Percentiles rank a stretch among this genome's conserved stretches.
Conservation (phyloP, 2,888 invertebrate species). For the Noctua janthe region DNA sequence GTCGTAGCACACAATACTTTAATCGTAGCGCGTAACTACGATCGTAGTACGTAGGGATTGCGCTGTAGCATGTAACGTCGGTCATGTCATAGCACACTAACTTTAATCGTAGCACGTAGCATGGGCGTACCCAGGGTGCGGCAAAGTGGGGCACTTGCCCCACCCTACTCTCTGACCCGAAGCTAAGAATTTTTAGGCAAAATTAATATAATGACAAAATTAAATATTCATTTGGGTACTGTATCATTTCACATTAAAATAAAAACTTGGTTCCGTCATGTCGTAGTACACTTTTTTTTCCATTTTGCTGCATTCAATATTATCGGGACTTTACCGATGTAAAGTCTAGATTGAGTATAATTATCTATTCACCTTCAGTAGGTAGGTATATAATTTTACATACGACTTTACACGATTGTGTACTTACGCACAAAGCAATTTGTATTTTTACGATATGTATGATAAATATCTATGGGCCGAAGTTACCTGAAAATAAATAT, state of each 20-base stretch:
- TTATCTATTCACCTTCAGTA: background rate
- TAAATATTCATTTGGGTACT: too few relatives aligned
- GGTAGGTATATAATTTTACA: background rate
- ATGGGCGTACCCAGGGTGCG: too few relatives aligned
- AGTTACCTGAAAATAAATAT: too few relatives aligned
- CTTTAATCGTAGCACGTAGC: background rate
- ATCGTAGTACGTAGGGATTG: background rate
- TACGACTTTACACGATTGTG: background rate
- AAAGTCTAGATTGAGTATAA: background rate
- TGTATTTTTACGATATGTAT: background rate
- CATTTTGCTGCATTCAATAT: conserved; percentile 3
- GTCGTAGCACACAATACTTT: background rate
- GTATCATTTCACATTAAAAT: too few relatives aligned
- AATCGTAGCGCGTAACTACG: background rate
- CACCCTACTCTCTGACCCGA: too few relatives aligned
- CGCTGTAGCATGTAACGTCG: too few relatives aligned
- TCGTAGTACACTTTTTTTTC: background rate
- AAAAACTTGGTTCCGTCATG: background rate
- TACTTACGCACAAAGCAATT: background rate
- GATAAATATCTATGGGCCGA: too few relatives aligned
- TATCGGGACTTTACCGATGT: background rate
- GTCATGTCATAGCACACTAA: background rate
- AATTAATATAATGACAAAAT: too few relatives aligned
- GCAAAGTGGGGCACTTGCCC: too few relatives aligned
- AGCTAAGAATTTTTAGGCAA: too few relatives aligned